These are phyloP conservation scores for Acromyrmex charruanus DNA, from an alignment of 1,140 invertebrate genomes.

Conservation along the genomic window DNA sequence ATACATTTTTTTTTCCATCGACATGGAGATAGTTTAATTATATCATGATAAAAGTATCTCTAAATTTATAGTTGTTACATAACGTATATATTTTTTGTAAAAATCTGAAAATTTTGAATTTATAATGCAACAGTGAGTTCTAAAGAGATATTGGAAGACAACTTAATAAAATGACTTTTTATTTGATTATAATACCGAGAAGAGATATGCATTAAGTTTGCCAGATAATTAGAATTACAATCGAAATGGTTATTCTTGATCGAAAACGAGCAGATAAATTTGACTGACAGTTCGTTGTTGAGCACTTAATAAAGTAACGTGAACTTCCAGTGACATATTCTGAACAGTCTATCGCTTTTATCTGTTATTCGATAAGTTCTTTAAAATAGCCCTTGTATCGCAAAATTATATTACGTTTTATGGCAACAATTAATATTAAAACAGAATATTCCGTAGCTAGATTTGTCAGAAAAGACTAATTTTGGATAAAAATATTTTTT, in stretches of 20 bases:
- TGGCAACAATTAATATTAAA: slow-evolving; percentile 30
- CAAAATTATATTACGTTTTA: slow-evolving; percentile 33
- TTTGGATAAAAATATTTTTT: slow-evolving; percentile 25
- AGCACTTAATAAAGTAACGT: slow-evolving; percentile 45
- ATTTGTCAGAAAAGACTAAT: slow-evolving; percentile 1
- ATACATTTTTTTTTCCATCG: background rate
- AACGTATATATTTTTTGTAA: background rate
- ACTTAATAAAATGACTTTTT: slow-evolving; percentile 45
- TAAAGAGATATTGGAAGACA: background rate
- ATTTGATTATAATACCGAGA: slow-evolving; percentile 19
- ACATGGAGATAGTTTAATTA: background rate
- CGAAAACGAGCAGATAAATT: slow-evolving; percentile 53
- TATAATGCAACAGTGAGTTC: slow-evolving; percentile 10
- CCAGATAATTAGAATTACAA: slow-evolving; percentile 55
- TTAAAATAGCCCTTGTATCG: slow-evolving; percentile 48
- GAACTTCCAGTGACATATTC: slow-evolving; percentile 42
- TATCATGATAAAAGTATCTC: background rate
- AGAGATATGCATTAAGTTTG: slow-evolving; percentile 33
- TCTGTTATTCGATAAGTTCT: slow-evolving; percentile 48
- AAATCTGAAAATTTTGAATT: background rate
- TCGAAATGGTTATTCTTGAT: slow-evolving; percentile 58
- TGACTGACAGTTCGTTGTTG: slow-evolving; percentile 44
- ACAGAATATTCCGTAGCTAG: background rate
- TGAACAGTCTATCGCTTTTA: slow-evolving; percentile 47
- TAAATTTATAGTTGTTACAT: background rate